Percentiles rank a stretch among this genome's conserved stretches.
Evolutionary conservation across 2,113 vertebrate species (phyloP).

Genomic region (Trinectes maculatus): DNA sequence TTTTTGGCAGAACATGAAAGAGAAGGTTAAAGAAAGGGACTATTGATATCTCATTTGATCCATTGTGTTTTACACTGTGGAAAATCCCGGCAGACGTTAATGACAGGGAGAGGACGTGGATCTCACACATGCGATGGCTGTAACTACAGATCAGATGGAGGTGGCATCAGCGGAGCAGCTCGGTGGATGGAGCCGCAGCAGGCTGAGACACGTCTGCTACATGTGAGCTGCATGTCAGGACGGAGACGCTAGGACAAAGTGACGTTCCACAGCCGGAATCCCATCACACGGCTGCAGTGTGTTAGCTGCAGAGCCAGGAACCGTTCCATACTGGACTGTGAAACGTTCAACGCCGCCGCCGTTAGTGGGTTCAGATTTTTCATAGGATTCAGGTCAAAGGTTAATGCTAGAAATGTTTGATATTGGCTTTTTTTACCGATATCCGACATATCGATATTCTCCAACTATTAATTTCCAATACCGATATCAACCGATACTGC

Average conservation of each 20-base stretch:
- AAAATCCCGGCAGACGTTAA: neutral
- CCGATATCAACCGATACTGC: too few species aligned
- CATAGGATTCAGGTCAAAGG: too few species aligned
- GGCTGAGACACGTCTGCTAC: neutral
- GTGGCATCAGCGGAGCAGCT: neutral
- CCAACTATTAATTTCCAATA: too few species aligned
- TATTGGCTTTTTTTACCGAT: too few species aligned
- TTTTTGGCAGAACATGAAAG: slow-evolving; percentile 17
- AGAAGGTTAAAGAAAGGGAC: neutral
- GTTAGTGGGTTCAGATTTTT: too few species aligned
- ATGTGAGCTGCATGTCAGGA: slow-evolving; percentile 2
- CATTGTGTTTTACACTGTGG: neutral
- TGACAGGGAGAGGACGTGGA: neutral
- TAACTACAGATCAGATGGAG: slow-evolving; percentile 2
- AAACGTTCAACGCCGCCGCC: too few species aligned
- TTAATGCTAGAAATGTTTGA: too few species aligned
- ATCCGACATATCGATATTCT: too few species aligned
- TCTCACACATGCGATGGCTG: neutral
- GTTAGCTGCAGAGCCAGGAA: too few species aligned
- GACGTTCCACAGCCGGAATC: neutral
- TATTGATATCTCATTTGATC: slow-evolving; percentile 8
- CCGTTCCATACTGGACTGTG: too few species aligned
- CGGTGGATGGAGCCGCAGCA: slow-evolving; percentile 1
- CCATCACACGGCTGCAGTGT: neutral
- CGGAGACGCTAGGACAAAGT: neutral